Conservation (phyloP, 2,888 invertebrate species). For the Nesidiocoris tenuis region DNA sequence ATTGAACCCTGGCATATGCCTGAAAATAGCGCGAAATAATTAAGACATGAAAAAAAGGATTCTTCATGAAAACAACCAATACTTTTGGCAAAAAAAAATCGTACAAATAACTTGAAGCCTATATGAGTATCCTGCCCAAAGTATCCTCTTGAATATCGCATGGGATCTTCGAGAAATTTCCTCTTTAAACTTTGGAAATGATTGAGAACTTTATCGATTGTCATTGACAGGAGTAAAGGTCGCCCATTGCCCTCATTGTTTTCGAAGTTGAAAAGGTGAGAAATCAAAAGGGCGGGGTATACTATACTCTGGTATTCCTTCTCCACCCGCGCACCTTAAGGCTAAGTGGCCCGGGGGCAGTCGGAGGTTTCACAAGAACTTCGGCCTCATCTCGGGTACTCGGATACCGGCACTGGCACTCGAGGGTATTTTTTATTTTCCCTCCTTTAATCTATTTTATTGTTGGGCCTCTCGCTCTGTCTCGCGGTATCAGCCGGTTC, state of each 20-base stretch:
- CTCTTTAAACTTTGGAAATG: no score
- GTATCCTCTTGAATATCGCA: no score
- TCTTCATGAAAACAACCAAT: no score
- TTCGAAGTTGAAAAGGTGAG: neutral
- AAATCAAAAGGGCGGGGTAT: neutral
- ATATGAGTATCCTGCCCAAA: no score
- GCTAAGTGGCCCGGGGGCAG: neutral
- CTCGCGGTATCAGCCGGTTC: neutral
- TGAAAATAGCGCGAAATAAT: no score
- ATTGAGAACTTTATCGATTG: no score
- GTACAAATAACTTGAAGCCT: no score
- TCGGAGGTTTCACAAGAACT: neutral
- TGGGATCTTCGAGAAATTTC: no score
- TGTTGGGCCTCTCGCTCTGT: neutral
- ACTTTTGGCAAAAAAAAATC: no score
- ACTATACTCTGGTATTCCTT: neutral
- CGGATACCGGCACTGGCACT: neutral
- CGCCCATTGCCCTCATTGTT: neutral
- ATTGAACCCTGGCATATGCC: no score
- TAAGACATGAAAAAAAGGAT: no score
- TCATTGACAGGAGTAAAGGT: neutral
- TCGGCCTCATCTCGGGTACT: neutral
- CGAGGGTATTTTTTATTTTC: neutral
- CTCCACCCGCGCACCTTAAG: neutral
- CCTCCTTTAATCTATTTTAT: neutral